phyloP scores from a whole-genome alignment of 1,140 invertebrate species.

The Plodia interpunctella region DNA sequence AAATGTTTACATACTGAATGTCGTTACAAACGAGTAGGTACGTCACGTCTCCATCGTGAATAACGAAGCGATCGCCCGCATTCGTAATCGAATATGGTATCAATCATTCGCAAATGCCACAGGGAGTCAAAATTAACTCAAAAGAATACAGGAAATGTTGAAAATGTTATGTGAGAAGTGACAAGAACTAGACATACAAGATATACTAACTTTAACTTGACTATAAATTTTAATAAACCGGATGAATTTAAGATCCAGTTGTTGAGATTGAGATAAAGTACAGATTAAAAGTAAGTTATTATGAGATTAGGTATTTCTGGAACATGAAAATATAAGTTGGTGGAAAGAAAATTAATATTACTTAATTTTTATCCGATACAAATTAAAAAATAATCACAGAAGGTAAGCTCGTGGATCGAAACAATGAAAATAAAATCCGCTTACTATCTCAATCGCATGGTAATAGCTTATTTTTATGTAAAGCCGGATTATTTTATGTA shows the following conservation, averaged over 20 bases:
- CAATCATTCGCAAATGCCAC: constrained; percentile 56
- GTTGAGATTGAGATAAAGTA: not conserved
- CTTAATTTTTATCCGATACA: too few species aligned
- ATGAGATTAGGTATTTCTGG: too few species aligned
- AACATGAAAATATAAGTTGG: too few species aligned
- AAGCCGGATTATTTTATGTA: not conserved
- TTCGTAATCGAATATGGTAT: constrained; percentile 42
- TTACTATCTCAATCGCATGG: not conserved
- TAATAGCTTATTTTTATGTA: not conserved
- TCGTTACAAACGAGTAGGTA: constrained; percentile 19
- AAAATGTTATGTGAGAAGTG: not conserved
- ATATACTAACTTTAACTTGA: constrained; percentile 2
- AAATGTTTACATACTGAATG: constrained; percentile 21
- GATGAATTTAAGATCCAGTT: not conserved
- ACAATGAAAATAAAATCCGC: not conserved
- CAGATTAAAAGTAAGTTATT: too few species aligned
- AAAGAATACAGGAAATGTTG: constrained; percentile 17
- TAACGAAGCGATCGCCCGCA: constrained; percentile 46
- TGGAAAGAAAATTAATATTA: too few species aligned
- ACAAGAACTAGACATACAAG: not conserved
- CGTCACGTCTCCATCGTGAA: constrained; percentile 19
- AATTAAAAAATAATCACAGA: too few species aligned
- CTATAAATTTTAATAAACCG: not conserved
- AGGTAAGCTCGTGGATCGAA: not conserved
- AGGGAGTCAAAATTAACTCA: constrained; percentile 31